Conservation (phyloP, 2,113 vertebrate species). For the Arenaria interpres region DNA sequence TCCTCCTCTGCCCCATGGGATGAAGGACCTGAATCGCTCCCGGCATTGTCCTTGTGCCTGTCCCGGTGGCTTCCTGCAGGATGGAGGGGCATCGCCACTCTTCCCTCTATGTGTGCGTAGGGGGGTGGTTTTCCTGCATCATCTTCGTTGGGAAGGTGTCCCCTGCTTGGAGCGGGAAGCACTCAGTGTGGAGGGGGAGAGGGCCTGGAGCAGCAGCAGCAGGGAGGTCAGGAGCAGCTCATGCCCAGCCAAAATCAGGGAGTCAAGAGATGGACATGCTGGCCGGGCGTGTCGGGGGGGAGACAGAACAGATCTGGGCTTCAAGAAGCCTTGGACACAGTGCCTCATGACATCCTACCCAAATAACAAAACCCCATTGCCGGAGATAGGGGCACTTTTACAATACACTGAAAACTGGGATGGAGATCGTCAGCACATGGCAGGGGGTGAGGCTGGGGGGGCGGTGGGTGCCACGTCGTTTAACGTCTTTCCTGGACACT, state of each 20-base stretch:
- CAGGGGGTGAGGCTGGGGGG: not conserved
- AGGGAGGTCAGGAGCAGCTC: not conserved
- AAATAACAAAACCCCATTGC: not conserved
- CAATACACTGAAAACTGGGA: not conserved
- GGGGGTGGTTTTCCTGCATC: not conserved
- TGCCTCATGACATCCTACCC: not conserved
- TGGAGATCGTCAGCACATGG: not conserved
- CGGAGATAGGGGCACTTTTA: not conserved
- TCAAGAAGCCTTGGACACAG: not conserved
- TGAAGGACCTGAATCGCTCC: not conserved
- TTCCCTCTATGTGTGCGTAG: rapidly evolving
- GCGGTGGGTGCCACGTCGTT: rapidly evolving
- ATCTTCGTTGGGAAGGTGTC: not conserved
- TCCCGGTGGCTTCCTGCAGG: not conserved
- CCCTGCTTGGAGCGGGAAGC: not conserved
- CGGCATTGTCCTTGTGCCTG: rapidly evolving
- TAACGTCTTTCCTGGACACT: not conserved
- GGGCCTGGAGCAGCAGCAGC: not conserved
- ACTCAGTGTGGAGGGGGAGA: not conserved
- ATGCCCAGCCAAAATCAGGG: not conserved
- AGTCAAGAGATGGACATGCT: no score
- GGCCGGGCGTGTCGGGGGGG: not conserved
- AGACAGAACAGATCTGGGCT: not conserved
- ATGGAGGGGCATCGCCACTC: rapidly evolving
- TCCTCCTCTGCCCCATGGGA: not conserved